phyloP scores from a whole-genome alignment of 2,113 vertebrate genomes.

The Perognathus longimembris region DNA sequence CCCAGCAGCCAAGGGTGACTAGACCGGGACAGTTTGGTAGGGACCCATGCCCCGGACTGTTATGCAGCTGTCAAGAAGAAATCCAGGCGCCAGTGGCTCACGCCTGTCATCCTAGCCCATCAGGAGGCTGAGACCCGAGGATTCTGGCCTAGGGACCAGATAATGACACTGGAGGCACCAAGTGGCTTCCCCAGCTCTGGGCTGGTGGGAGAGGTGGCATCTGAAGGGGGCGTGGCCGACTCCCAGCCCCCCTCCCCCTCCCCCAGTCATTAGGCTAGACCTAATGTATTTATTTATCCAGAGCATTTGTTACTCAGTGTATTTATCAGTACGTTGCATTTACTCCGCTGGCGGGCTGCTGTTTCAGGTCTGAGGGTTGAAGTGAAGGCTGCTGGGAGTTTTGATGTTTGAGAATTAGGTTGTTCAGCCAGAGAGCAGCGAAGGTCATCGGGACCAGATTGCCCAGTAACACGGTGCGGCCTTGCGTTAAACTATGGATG shows the following conservation, averaged over 20 bases:
- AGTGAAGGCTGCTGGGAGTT: background rate
- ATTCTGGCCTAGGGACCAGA: background rate
- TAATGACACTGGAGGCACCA: background rate
- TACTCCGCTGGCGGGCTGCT: background rate
- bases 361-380: conserved; percentile 65
- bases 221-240: background rate
- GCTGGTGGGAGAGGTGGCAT: background rate
- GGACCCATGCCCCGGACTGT: no score
- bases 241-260: background rate
- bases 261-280: conserved; percentile 19
- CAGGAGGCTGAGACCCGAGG: background rate
- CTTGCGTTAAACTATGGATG: conserved; percentile 61
- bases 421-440: conserved; percentile 38
- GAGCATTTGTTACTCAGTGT: background rate
- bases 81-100: no score
- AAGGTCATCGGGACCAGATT: background rate
- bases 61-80: no score
- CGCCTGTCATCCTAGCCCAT: no score
- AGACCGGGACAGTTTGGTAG: no score
- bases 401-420: conserved; percentile 58
- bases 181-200: background rate
- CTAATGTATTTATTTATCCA: background rate
- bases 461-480: conserved; percentile 27
- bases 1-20: no score
- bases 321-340: background rate